Evolutionary conservation across 2,888 invertebrate species (phyloP).

Genomic region (Cryptosula pallasiana): DNA sequence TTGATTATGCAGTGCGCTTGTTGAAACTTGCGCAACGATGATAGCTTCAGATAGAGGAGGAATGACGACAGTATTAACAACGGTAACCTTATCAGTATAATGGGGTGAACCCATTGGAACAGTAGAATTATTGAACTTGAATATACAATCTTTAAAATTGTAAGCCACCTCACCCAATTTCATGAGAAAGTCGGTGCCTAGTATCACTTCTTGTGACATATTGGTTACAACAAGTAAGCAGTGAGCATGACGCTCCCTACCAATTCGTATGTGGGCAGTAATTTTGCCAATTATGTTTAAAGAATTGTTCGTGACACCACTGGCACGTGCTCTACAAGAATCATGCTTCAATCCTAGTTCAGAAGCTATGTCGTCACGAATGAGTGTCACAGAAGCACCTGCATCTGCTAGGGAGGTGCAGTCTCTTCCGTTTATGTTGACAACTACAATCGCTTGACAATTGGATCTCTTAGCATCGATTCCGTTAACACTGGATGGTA

Average conservation of each 20-base stretch:
- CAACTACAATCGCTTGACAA: too few relatives aligned
- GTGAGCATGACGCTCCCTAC: neutral
- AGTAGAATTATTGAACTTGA: too few relatives aligned
- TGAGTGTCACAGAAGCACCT: neutral
- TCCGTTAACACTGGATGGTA: too few relatives aligned
- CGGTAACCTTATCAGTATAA: neutral
- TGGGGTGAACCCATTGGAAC: neutral
- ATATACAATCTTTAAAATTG: too few relatives aligned
- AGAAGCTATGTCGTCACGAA: neutral
- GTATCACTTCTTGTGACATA: too few relatives aligned
- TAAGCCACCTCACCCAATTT: too few relatives aligned
- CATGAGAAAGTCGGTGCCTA: neutral
- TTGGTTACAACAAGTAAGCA: neutral
- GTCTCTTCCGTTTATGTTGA: too few relatives aligned
- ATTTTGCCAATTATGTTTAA: neutral
- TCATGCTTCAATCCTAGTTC: too few relatives aligned
- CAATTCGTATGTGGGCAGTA: neutral
- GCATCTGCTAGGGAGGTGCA: too few relatives aligned
- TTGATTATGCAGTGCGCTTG: too few relatives aligned
- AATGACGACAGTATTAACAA: neutral
- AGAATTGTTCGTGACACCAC: neutral
- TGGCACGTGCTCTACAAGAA: too few relatives aligned
- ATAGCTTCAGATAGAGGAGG: neutral
- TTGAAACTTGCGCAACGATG: neutral
- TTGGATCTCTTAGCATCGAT: too few relatives aligned